These are phyloP conservation scores for Grantiella picta DNA, from an alignment of 2,113 vertebrate species.

Conservation along the genomic window DNA sequence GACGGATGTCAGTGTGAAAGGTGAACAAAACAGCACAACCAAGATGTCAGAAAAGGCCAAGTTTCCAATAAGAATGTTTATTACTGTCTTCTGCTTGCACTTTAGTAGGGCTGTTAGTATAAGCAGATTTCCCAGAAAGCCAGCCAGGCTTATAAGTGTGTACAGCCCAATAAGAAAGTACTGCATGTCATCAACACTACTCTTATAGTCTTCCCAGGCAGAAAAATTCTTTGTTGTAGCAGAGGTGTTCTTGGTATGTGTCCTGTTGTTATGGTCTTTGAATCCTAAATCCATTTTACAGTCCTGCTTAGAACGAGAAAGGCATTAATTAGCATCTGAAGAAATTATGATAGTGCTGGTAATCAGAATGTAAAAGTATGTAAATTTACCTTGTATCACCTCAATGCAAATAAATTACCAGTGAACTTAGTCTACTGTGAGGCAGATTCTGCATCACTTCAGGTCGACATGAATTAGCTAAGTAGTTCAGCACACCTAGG, in stretches of 20 bases:
- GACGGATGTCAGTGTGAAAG: slow-evolving; percentile 78
- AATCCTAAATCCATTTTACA: slow-evolving; percentile 75
- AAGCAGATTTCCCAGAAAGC: slow-evolving; percentile 80
- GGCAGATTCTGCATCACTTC: neutral
- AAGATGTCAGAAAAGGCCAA: slow-evolving; percentile 84
- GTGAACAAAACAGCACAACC: slow-evolving; percentile 81
- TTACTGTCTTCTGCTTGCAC: slow-evolving; percentile 77
- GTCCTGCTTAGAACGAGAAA: slow-evolving; percentile 65
- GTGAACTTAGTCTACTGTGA: neutral
- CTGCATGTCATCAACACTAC: slow-evolving; percentile 79
- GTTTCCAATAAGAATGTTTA: slow-evolving; percentile 82
- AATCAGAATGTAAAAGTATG: neutral
- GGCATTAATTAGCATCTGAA: slow-evolving; percentile 32
- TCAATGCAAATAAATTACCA: neutral
- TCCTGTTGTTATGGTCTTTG: slow-evolving; percentile 65
- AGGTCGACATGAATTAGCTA: neutral
- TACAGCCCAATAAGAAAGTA: slow-evolving; percentile 84
- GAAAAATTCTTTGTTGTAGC: slow-evolving; percentile 66
- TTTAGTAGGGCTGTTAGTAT: slow-evolving; percentile 75
- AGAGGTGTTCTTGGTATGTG: slow-evolving; percentile 62
- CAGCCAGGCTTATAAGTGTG: slow-evolving; percentile 79
- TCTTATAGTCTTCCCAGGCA: slow-evolving; percentile 79
- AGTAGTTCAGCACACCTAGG: neutral
- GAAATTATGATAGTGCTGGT: neutral
- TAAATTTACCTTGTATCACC: neutral